Percentiles rank a stretch among this genome's conserved stretches.
Conservation (phyloP, 2,113 vertebrate genomes). For the Mionectes macconnelli region DNA sequence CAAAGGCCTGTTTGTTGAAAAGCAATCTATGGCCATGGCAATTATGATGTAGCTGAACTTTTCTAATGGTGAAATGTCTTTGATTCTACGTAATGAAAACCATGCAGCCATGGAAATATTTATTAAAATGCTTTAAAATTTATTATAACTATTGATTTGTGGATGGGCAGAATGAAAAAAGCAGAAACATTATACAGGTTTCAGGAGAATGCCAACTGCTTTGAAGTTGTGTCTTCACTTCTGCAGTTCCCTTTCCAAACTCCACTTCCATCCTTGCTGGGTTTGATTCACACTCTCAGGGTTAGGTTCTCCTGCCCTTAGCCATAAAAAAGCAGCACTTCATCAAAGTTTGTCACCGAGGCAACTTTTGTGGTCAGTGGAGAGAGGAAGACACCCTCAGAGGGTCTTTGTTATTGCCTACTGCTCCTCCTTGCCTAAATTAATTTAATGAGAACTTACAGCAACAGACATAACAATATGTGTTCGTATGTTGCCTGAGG, state of each 20-base stretch:
- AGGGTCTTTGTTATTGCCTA: background rate
- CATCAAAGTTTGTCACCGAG: background rate
- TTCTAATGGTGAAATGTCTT: slow-evolving; percentile 52
- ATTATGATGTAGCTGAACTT: slow-evolving; percentile 37
- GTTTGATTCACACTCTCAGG: background rate
- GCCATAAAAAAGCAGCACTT: background rate
- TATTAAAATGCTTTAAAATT: slow-evolving; percentile 51
- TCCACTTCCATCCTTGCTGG: background rate
- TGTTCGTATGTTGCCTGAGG: background rate
- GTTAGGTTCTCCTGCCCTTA: background rate
- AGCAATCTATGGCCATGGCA: slow-evolving; percentile 31
- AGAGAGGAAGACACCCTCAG: background rate
- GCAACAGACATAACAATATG: background rate
- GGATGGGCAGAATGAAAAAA: slow-evolving; percentile 23
- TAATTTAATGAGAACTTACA: background rate
- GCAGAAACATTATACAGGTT: background rate
- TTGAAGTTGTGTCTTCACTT: background rate
- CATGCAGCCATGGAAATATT: slow-evolving; percentile 39
- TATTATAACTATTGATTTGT: slow-evolving; percentile 43
- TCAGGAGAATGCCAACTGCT: background rate
- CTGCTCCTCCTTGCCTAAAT: background rate
- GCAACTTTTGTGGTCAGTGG: background rate
- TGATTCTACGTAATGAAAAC: slow-evolving; percentile 56
- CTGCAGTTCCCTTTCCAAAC: background rate
- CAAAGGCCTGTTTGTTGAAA: slow-evolving; percentile 32